Percentiles rank a stretch among this genome's conserved stretches.
Conservation (phyloP, 2,888 invertebrate species). For the Ectemnius cavifrons region DNA sequence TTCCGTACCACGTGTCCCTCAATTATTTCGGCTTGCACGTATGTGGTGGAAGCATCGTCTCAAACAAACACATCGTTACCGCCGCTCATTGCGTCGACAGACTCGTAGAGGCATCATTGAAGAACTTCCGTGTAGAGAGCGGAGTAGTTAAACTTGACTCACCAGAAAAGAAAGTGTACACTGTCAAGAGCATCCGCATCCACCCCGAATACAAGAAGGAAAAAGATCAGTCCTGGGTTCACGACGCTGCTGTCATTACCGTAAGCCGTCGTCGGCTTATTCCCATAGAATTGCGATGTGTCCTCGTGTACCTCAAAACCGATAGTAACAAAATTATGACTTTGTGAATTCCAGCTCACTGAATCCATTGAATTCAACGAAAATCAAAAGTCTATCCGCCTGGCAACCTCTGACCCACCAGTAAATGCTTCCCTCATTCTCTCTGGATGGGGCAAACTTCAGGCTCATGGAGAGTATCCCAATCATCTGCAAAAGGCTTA, state of each 20-base stretch:
- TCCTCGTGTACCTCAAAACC: neutral
- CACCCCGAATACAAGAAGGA: conserved; percentile 30
- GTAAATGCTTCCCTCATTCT: conserved; percentile 2
- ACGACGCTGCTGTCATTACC: conserved; percentile 56
- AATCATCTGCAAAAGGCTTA: conserved; percentile 35
- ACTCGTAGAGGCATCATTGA: neutral
- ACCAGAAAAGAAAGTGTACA: conserved; percentile 31
- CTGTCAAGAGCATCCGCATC: conserved; percentile 14
- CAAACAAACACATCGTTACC: conserved; percentile 56
- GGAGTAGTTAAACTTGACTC: conserved; percentile 21
- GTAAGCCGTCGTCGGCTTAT: conserved; percentile 33
- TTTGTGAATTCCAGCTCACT: neutral
- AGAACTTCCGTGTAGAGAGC: conserved; percentile 26
- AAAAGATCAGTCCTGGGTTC: conserved; percentile 28
- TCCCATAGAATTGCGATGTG: neutral
- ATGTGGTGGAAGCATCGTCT: conserved; percentile 64
- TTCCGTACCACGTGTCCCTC: conserved; percentile 64
- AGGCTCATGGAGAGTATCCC: conserved; percentile 7
- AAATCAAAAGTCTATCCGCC: conserved; percentile 37
- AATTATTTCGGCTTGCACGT: conserved; percentile 43
- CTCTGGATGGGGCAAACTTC: conserved; percentile 47
- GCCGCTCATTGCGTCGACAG: conserved; percentile 62
- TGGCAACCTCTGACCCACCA: conserved; percentile 22
- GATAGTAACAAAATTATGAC: neutral
- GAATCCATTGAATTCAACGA: no score